Evolutionary conservation across 2,888 invertebrate genomes (phyloP), one percentile per base, ranked within the genome.

Genomic region (Thera obeliscata): DNA sequence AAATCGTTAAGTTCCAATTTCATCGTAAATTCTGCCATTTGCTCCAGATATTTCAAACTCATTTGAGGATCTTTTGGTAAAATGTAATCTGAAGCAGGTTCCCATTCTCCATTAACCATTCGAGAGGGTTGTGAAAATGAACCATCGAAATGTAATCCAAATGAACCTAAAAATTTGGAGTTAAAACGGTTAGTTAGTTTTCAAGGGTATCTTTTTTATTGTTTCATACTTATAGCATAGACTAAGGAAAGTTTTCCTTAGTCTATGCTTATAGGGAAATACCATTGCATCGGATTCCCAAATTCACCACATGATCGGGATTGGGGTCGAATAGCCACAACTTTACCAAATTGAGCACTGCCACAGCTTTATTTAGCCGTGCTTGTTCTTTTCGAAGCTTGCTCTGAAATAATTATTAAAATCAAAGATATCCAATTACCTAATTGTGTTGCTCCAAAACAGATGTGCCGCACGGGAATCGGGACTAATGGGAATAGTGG

Each of bases 81-180:
- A 64, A 86, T 73, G 76, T 78, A 93, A 70, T 87, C 78, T 49
- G 64, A 76, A 9, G 90, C 91, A 35, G 95, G 94, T 64, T 72
- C 75, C 95, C 95, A 95, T 72, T 77, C 74, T 35, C 87, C 89
- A 62, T 90, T 77, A 54, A 87, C 76, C 49, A 92, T 83, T 61
- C 84, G 87, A 81, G 88, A 91, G 5, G 95, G 95, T 81, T 95
- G 95, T 0, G 95, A 95, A 85, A 95, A 95, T 56, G 89, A 83
- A 7, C 95, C 88, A 56, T 93, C 86, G 68, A 92, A 87, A 2
- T 89, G 86, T 71, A 95, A 88, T 60, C 94, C 94, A 83, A 94
- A 95, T 9, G 94, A 83, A 49, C 95, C 95, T 95, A 41, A 9
- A 55, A 59, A 38, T 0, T 7, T 7, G 22, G 7, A 50, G 7